A percentile compares a stretch with the other conserved stretches of the same genome.
These are phyloP conservation scores for honey bee (Apis mellifera) DNA, from an alignment of 1,140 invertebrate genomes.

Conservation along the genomic window DNA sequence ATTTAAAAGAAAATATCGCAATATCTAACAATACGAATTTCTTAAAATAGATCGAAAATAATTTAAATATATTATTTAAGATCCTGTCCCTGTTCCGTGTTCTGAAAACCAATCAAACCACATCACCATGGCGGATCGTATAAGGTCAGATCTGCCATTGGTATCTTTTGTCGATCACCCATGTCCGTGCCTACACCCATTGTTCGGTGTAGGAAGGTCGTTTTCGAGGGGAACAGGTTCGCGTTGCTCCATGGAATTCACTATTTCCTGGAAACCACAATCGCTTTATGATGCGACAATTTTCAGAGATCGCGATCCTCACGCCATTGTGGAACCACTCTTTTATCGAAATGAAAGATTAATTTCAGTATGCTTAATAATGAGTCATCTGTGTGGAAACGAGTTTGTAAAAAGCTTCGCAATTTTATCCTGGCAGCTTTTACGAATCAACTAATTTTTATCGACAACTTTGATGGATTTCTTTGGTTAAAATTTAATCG, in stretches of 20 bases:
- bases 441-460: not conserved
- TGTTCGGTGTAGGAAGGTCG: conserved; percentile 61
- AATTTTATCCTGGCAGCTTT: not conserved
- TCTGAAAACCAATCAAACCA: conserved; percentile 19
- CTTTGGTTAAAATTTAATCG: not conserved
- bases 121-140: conserved; percentile 51
- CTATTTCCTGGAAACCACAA: conserved; percentile 58
- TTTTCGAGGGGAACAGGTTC: conserved; percentile 64
- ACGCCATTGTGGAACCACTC: conserved; percentile 47
- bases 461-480: not conserved
- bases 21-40: not conserved
- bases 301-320: conserved; percentile 59
- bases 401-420: conserved; percentile 15
- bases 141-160: conserved; percentile 59
- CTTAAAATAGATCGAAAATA: conserved; percentile 24
- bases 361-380: not conserved
- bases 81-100: conserved; percentile 16
- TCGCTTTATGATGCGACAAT: conserved; percentile 49
- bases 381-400: conserved; percentile 34
- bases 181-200: conserved; percentile 60
- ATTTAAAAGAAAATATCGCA: too few species aligned
- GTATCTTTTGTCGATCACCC: conserved; percentile 59
- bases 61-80: not conserved
- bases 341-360: conserved; percentile 28
- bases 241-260: conserved; percentile 56